Percentiles rank a stretch among this genome's conserved stretches.
phyloP scores from a whole-genome alignment of 2,797 vertebrate genomes.

The Chiroxiphia lanceolata region DNA sequence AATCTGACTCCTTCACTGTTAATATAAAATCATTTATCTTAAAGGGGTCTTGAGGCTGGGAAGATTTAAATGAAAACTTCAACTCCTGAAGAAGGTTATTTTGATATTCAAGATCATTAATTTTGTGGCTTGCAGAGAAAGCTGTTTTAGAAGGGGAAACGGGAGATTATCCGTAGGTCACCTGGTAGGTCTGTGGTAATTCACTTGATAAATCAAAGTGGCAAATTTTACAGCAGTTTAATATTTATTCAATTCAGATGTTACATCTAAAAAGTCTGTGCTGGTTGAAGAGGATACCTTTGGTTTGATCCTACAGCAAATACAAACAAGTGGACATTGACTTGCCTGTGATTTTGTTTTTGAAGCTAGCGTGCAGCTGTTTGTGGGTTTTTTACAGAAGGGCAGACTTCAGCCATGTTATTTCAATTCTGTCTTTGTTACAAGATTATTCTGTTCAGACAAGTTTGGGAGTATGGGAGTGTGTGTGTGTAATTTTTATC shows the following conservation, averaged over 20 bases:
- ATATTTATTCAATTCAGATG: not conserved
- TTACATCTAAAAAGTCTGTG: not conserved
- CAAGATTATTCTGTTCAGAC: not conserved
- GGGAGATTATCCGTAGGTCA: not conserved
- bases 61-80: conserved; percentile 56
- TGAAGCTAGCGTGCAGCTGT: not conserved
- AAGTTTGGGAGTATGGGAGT: not conserved
- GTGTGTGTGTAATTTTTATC: not conserved
- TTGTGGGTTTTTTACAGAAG: not conserved
- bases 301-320: not conserved
- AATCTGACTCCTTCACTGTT: conserved; percentile 61
- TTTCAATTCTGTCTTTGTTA: not conserved
- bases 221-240: not conserved
- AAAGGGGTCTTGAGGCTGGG: not conserved
- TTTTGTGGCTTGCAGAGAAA: not conserved
- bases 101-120: conserved; percentile 23
- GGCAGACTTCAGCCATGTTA: not conserved
- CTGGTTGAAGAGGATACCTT: not conserved
- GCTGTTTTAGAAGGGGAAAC: not conserved
- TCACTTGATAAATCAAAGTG: not conserved
- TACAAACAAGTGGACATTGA: not conserved
- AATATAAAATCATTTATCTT: conserved; percentile 49
- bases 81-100: conserved; percentile 3
- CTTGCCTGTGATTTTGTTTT: not conserved
- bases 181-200: not conserved